phyloP scores from a whole-genome alignment of 2,797 vertebrate species.

The Gila robusta region DNA sequence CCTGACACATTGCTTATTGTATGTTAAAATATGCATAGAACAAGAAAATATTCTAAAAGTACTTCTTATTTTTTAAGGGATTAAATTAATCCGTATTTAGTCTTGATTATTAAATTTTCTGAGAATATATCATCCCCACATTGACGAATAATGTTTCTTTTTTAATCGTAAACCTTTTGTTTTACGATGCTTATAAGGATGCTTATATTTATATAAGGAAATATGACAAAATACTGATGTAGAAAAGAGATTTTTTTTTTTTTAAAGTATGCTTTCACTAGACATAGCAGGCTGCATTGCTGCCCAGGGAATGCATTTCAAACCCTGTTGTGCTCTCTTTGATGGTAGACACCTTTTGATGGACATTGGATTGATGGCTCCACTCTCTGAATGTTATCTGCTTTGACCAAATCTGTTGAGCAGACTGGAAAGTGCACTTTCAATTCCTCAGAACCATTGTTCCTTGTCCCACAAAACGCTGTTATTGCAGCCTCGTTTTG shows the following conservation, averaged over 20 bases:
- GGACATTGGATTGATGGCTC: constrained; percentile 23
- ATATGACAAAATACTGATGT: not conserved
- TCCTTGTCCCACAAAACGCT: constrained; percentile 24
- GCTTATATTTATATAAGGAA: not conserved
- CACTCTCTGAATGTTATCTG: constrained; percentile 36
- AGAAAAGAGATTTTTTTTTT: not conserved
- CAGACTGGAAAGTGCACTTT: constrained; percentile 38
- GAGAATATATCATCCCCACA: not conserved
- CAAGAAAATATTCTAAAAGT: too few species aligned
- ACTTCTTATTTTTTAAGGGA: too few species aligned
- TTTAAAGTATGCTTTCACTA: not conserved
- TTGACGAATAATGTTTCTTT: not conserved
- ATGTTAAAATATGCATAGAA: too few species aligned
- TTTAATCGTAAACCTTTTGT: not conserved
- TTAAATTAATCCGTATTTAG: not conserved
- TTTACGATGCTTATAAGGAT: not conserved
- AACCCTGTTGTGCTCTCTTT: constrained; percentile 24
- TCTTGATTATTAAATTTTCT: not conserved
- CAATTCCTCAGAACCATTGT: constrained; percentile 28
- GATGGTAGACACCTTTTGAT: constrained; percentile 42
- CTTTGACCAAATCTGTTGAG: constrained; percentile 44
- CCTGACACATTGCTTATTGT: too few species aligned
- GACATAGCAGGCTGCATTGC: not conserved
- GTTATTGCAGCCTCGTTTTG: constrained; percentile 34
- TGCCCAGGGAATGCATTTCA: constrained; percentile 34